phyloP scores from a whole-genome alignment of 2,888 invertebrate species.

The Sphinx pinastri region DNA sequence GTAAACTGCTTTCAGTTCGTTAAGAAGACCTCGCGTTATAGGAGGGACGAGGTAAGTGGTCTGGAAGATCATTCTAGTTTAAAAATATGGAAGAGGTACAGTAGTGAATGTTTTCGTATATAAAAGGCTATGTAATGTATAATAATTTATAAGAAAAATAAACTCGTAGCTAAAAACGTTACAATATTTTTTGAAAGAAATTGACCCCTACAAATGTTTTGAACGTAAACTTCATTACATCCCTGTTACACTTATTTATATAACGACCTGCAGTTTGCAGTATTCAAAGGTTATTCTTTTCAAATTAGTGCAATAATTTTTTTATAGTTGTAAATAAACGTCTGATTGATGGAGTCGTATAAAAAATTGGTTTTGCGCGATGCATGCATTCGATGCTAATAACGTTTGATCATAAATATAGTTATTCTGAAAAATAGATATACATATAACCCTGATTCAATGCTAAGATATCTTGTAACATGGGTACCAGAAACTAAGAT shows the following conservation, averaged over 20 bases:
- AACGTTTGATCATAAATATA: too few relatives aligned
- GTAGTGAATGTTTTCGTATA: neutral
- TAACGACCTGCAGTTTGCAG: constrained; percentile 40
- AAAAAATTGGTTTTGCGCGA: neutral
- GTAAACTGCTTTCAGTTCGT: neutral
- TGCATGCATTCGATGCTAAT: neutral
- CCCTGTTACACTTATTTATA: constrained; percentile 1
- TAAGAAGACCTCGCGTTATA: neutral
- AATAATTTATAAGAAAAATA: too few relatives aligned
- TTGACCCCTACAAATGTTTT: neutral
- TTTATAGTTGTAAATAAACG: constrained; percentile 63
- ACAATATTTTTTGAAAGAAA: neutral
- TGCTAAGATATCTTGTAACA: too few relatives aligned
- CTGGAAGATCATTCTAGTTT: neutral
- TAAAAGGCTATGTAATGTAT: neutral
- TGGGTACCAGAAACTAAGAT: too few relatives aligned
- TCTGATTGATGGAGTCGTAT: constrained; percentile 28
- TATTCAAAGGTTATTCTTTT: constrained; percentile 54
- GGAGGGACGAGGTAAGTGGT: neutral
- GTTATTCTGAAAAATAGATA: too few relatives aligned
- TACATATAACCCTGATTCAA: too few relatives aligned
- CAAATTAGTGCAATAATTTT: constrained; percentile 62
- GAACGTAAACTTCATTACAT: neutral
- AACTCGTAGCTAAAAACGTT: too few relatives aligned
- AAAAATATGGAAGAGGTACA: neutral